Percentiles rank a stretch among this genome's conserved stretches.
Conservation (phyloP, 92 coral and sea anemone genomes). For the Zoanthus solanderi region DNA sequence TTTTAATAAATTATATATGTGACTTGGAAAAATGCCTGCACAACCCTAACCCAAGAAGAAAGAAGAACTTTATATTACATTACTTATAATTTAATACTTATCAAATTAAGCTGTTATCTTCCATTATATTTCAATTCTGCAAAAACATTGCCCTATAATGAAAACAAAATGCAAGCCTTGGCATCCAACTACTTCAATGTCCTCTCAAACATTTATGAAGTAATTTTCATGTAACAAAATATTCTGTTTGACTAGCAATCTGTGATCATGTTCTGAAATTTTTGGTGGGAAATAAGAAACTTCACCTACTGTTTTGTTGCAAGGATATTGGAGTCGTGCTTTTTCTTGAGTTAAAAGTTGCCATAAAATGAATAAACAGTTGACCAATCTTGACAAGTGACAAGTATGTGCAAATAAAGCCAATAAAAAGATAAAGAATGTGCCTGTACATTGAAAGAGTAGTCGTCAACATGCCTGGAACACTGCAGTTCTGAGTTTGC, state of each 20-base stretch:
- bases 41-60: too few species aligned
- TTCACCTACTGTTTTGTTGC: neutral
- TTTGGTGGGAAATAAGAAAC: neutral
- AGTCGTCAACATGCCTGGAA: too few species aligned
- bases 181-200: constrained; percentile 39
- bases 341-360: neutral
- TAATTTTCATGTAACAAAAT: constrained; percentile 36
- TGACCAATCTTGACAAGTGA: too few species aligned
- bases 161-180: neutral
- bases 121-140: neutral
- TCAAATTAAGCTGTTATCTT: neutral
- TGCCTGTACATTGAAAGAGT: too few species aligned
- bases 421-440: too few species aligned
- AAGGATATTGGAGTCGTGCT: neutral
- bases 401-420: too few species aligned
- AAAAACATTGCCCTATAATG: neutral
- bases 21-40: too few species aligned
- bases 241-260: constrained; percentile 18
- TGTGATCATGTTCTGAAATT: neutral
- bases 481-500: too few species aligned
- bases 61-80: too few species aligned
- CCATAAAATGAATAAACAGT: neutral
- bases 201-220: constrained; percentile 28
- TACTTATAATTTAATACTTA: too few species aligned
- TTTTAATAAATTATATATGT: too few species aligned